Evolutionary conservation across 2,797 vertebrate genomes (phyloP).

Genomic region (Sebastiscus tertius): DNA sequence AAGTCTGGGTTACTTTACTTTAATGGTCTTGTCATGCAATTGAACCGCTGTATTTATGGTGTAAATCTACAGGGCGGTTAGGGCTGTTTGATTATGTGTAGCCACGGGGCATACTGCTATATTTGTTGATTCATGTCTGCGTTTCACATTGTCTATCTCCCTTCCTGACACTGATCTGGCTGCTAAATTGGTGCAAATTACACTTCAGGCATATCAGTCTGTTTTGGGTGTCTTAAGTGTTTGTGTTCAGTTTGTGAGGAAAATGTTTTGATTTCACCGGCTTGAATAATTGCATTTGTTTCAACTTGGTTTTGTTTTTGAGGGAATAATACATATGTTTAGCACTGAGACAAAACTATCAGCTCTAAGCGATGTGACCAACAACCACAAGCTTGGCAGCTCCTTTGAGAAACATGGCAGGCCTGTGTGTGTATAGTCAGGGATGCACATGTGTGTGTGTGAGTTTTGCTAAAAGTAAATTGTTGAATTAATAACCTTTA

Average conservation of each 20-base stretch:
- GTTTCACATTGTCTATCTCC: conserved; percentile 39
- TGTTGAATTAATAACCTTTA: not conserved
- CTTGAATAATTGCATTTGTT: conserved; percentile 9
- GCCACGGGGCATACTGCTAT: conserved; percentile 35
- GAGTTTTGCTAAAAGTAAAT: not conserved
- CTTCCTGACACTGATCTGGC: conserved; percentile 24
- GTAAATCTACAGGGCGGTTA: conserved; percentile 46
- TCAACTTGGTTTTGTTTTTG: not conserved
- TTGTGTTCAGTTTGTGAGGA: conserved; percentile 41
- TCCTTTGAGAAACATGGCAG: not conserved
- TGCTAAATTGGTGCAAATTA: conserved; percentile 42
- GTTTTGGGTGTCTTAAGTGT: conserved; percentile 37
- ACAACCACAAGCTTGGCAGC: not conserved
- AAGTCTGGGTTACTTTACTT: conserved; percentile 48
- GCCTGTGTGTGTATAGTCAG: not conserved
- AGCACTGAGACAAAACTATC: not conserved
- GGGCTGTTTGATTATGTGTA: conserved; percentile 52
- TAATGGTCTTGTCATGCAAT: conserved; percentile 51
- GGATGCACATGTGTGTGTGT: not conserved
- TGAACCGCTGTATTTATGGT: conserved; percentile 48
- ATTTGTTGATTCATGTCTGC: conserved; percentile 60
- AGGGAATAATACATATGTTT: not conserved
- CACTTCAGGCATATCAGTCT: conserved; percentile 25
- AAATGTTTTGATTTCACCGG: conserved; percentile 21
- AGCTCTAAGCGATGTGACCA: not conserved